Conservation (phyloP, 2,888 invertebrate genomes). For the Drosophila fulvimacula region DNA sequence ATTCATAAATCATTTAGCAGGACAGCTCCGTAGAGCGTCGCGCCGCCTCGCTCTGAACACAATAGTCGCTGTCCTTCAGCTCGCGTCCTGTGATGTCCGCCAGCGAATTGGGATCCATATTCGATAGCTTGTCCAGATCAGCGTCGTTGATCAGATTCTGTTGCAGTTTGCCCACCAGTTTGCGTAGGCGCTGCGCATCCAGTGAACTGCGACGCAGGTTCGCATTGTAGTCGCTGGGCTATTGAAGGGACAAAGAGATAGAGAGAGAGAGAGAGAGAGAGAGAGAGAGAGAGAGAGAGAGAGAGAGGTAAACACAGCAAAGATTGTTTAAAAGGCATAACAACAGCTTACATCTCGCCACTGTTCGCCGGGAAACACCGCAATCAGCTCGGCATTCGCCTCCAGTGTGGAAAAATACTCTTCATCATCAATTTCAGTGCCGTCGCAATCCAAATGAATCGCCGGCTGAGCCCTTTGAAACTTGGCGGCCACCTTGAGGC, state of each 20-base stretch:
- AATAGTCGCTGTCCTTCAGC: conserved; percentile 86
- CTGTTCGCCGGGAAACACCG: conserved; percentile 90
- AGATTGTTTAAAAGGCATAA: background rate
- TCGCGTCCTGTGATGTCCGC: conserved; percentile 89
- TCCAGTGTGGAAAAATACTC: conserved; percentile 96
- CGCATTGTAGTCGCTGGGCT: conserved; percentile 73
- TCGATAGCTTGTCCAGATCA: conserved; percentile 92
- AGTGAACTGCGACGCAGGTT: conserved; percentile 65
- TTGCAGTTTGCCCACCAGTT: conserved; percentile 89
- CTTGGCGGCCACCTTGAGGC: conserved; percentile 90
- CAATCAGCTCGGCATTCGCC: conserved; percentile 93
- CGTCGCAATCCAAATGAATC: conserved; percentile 94
- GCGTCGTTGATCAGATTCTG: conserved; percentile 92
- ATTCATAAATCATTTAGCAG: conserved; percentile 82
- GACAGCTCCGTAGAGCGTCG: conserved; percentile 92
- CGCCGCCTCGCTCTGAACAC: conserved; percentile 91
- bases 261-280: too few relatives aligned
- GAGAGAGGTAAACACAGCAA: background rate
- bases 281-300: background rate
- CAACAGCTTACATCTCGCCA: conserved; percentile 86
- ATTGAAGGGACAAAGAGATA: background rate
- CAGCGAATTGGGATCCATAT: conserved; percentile 94
- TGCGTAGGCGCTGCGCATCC: conserved; percentile 87
- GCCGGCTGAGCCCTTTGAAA: conserved; percentile 87
- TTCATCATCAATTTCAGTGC: conserved; percentile 97